Percentiles rank a stretch among this genome's conserved stretches.
phyloP scores from a whole-genome alignment of 2,113 vertebrate species.

The Apaloderma vittatum region DNA sequence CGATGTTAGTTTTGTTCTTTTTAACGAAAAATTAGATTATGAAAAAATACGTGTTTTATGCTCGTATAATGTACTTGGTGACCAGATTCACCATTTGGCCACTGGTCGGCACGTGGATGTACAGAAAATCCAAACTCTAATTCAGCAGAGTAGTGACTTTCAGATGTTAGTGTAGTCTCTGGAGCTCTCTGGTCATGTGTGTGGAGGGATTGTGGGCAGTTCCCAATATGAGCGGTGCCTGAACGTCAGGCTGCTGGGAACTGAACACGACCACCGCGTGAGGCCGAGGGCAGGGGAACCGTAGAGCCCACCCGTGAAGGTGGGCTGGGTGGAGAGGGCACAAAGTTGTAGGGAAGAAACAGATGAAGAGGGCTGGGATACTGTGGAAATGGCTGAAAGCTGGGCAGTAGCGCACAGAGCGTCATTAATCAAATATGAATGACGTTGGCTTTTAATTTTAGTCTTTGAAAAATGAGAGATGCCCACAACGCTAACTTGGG shows the following conservation, averaged over 20 bases:
- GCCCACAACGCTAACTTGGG: not conserved
- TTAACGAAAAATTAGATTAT: not conserved
- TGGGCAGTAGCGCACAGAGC: not conserved
- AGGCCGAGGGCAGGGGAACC: not conserved
- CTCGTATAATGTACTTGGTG: not conserved
- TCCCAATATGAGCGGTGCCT: not conserved
- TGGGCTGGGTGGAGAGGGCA: not conserved
- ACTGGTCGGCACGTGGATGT: not conserved
- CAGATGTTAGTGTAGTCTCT: not conserved
- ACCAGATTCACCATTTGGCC: not conserved
- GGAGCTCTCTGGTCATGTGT: not conserved
- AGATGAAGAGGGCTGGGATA: not conserved
- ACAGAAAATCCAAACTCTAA: not conserved
- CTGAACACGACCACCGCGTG: not conserved
- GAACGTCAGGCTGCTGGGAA: not conserved
- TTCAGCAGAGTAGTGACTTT: not conserved
- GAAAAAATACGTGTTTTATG: not conserved
- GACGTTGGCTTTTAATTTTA: not conserved
- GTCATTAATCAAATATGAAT: not conserved
- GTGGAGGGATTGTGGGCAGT: not conserved
- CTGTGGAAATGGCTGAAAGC: not conserved
- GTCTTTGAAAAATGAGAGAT: not conserved
- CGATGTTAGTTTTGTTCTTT: not conserved
- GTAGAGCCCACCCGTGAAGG: not conserved
- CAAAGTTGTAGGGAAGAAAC: not conserved